phyloP scores from a whole-genome alignment of 2,888 invertebrate genomes.

The Chrysolina oricalcia region DNA sequence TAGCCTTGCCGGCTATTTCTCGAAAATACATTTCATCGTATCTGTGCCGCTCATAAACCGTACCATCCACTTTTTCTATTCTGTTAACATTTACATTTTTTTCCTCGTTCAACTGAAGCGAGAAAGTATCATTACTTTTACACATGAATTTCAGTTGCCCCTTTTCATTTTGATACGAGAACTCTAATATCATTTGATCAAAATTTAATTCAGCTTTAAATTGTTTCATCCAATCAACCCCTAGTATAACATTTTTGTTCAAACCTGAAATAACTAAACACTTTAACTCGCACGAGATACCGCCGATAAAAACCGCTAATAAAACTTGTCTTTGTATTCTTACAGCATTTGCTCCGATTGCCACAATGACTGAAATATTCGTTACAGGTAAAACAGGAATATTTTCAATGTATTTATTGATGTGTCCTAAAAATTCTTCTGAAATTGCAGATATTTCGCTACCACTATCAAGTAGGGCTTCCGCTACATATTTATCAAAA shows the following conservation, averaged over 20 bases:
- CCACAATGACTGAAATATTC: background rate
- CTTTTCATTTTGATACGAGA: background rate
- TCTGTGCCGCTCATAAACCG: background rate
- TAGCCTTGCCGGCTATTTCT: background rate
- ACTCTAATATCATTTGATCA: background rate
- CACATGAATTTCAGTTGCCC: background rate
- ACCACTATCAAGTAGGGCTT: slow-evolving; percentile 30
- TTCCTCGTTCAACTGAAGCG: background rate
- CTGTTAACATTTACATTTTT: background rate
- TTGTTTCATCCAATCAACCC: slow-evolving; percentile 2
- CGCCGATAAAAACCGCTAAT: background rate
- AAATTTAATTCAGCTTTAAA: slow-evolving; percentile 3
- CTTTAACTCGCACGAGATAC: background rate
- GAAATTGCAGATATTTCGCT: slow-evolving; percentile 29
- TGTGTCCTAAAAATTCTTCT: slow-evolving; percentile 17
- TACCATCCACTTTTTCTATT: background rate
- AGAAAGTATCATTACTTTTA: background rate
- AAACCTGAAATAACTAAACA: background rate
- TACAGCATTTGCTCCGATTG: slow-evolving; percentile 21
- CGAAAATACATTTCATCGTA: background rate
- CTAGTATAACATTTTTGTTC: background rate
- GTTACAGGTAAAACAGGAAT: slow-evolving; percentile 21
- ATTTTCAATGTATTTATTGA: background rate
- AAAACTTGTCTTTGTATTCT: slow-evolving; percentile 9
- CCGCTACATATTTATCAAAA: background rate